Conservation (phyloP, 2,888 invertebrate genomes). For the Caenorhabditis sinica region DNA sequence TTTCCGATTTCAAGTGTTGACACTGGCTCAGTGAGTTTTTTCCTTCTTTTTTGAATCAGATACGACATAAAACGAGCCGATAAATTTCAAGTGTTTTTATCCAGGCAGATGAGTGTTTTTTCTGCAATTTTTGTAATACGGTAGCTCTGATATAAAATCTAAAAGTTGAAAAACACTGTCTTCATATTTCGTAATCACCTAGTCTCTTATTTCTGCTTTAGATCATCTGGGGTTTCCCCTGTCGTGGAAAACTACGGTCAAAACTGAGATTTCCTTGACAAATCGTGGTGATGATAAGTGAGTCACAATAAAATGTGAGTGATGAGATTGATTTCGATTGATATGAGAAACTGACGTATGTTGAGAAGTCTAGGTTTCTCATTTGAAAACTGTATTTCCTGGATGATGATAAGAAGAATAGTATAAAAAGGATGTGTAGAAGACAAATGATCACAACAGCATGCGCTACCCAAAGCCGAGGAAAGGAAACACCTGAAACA, state of each 20-base stretch:
- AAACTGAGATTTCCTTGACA: constrained; percentile 51
- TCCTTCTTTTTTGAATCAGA: constrained; percentile 33
- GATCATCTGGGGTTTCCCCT: constrained; percentile 4
- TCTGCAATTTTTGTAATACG: not conserved
- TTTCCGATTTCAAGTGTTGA: constrained; percentile 40
- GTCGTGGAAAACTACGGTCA: constrained; percentile 35
- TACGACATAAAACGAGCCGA: constrained; percentile 17
- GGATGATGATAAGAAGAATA: constrained; percentile 3
- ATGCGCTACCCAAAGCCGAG: constrained; percentile 64
- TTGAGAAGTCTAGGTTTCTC: constrained; percentile 47
- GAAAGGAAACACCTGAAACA: constrained; percentile 68
- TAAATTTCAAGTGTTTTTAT: constrained; percentile 43
- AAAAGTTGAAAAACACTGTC: not conserved
- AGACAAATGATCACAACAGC: constrained; percentile 20
- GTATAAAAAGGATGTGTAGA: constrained; percentile 46
- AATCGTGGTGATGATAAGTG: constrained; percentile 36
- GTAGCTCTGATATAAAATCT: constrained; percentile 40
- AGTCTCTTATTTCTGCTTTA: too few species aligned
- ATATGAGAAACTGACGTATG: constrained; percentile 51
- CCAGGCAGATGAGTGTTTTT: constrained; percentile 44
- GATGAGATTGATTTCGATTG: constrained; percentile 27
- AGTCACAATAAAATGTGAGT: constrained; percentile 26
- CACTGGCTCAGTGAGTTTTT: constrained; percentile 35
- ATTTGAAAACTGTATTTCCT: constrained; percentile 18
- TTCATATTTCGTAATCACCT: constrained; percentile 14